Percentiles rank a stretch among this genome's conserved stretches.
Evolutionary conservation across 2,797 vertebrate genomes (phyloP).

Genomic region (Melanotaenia maccullochi): DNA sequence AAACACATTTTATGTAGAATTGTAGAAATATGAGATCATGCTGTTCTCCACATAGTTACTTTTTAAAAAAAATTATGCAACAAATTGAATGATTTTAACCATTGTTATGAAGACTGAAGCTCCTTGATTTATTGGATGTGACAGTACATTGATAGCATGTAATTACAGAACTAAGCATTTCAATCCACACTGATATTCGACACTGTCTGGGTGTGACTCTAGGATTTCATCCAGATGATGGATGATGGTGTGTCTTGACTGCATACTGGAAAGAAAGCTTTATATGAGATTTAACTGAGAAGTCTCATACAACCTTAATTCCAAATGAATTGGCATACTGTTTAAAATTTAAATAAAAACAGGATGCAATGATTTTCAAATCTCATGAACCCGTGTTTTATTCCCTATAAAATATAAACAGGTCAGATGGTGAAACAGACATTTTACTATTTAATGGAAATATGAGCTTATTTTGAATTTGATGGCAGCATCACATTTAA

Average conservation of each 20-base stretch:
- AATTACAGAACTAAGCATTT: constrained; percentile 76
- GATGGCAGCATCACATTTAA: too few relatives aligned
- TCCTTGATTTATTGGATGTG: constrained; percentile 76
- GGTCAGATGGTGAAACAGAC: too few relatives aligned
- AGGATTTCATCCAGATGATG: constrained; percentile 33
- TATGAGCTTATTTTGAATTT: too few relatives aligned
- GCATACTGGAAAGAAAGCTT: constrained; percentile 20
- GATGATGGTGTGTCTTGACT: constrained; percentile 20
- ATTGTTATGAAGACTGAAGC: constrained; percentile 26
- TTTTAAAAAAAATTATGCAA: neutral
- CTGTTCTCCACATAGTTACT: neutral
- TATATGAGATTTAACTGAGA: neutral
- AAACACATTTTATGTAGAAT: neutral
- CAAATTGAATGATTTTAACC: constrained; percentile 10
- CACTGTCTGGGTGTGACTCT: constrained; percentile 29
- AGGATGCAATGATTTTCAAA: too few relatives aligned
- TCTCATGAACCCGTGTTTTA: too few relatives aligned
- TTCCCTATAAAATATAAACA: too few relatives aligned
- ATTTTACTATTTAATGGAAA: too few relatives aligned
- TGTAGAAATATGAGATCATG: neutral
- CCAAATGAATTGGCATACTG: too few relatives aligned
- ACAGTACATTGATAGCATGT: constrained; percentile 67
- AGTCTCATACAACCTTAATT: too few relatives aligned
- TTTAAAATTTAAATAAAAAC: too few relatives aligned
- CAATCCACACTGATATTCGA: constrained; percentile 44